phyloP scores from a whole-genome alignment of 2,113 vertebrate species.

The Carlito syrichta region DNA sequence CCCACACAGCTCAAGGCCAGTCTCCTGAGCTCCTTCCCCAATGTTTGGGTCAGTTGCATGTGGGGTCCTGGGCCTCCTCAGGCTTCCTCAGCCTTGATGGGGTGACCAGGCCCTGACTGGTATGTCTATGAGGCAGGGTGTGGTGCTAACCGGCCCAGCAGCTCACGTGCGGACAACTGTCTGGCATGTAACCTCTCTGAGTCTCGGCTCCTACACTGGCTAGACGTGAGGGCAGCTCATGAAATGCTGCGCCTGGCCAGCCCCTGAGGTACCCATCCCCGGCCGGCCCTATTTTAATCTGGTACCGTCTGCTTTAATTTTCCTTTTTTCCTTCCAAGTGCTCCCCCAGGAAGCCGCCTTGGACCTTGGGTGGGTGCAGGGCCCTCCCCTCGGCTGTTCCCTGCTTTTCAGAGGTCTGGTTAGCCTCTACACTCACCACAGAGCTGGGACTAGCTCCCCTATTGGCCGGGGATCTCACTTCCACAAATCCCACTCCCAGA shows the following conservation, averaged over 20 bases:
- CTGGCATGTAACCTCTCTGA: not conserved
- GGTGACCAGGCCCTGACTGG: not conserved
- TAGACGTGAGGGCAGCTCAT: not conserved
- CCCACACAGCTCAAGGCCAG: accelerated
- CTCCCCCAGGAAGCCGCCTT: not conserved
- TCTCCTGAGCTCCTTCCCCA: accelerated
- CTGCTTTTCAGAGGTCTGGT: not conserved
- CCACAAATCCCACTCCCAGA: accelerated
- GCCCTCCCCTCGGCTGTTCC: not conserved
- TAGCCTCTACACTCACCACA: not conserved
- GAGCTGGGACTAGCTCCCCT: no score
- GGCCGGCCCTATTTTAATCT: not conserved
- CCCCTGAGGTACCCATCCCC: not conserved
- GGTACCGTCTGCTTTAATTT: not conserved
- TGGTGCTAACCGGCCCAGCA: not conserved
- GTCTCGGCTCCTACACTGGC: not conserved
- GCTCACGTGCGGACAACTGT: not conserved
- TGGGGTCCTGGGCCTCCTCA: not conserved
- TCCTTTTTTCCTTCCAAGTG: not conserved
- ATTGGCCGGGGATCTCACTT: not conserved
- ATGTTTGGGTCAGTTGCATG: accelerated
- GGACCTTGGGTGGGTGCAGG: not conserved
- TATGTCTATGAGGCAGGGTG: accelerated
- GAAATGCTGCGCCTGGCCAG: accelerated
- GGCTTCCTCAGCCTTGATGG: not conserved